phyloP scores from a whole-genome alignment of 2,113 vertebrate genomes.

The Mobula hypostoma region DNA sequence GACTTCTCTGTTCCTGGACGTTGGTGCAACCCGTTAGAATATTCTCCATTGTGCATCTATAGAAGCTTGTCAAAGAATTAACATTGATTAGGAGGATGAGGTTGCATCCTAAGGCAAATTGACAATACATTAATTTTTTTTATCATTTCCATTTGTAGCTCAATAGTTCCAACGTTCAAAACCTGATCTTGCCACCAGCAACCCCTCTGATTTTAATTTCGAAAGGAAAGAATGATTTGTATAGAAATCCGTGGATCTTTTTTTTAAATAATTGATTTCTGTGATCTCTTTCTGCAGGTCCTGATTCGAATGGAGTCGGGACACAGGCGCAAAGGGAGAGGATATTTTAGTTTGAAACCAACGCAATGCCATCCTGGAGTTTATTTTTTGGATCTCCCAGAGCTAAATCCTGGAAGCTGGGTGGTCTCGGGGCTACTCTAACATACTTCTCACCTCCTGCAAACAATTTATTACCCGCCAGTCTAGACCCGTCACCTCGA shows the following conservation, averaged over 20 bases:
- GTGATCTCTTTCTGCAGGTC: background rate
- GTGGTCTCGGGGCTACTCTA: background rate
- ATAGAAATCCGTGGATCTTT: too few species aligned
- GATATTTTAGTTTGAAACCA: background rate
- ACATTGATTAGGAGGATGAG: too few species aligned
- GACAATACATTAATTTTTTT: too few species aligned
- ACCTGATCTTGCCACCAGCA: background rate
- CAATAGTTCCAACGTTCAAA: too few species aligned
- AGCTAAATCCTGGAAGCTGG: background rate
- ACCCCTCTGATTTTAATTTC: background rate
- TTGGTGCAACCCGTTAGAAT: too few species aligned
- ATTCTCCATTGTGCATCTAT: too few species aligned
- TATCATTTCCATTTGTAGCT: background rate
- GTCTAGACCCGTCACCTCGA: background rate
- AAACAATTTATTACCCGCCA: constrained; percentile 21
- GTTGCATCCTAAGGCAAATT: too few species aligned
- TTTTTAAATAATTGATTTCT: background rate
- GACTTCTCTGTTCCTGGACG: too few species aligned
- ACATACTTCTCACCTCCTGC: constrained; percentile 19
- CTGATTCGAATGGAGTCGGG: background rate
- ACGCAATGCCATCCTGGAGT: background rate
- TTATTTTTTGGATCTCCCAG: background rate
- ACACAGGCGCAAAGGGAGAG: background rate
- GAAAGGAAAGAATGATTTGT: too few species aligned
- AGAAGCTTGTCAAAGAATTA: too few species aligned